These are phyloP conservation scores for Pipra filicauda DNA, from an alignment of 2,113 vertebrate species.

Conservation along the genomic window DNA sequence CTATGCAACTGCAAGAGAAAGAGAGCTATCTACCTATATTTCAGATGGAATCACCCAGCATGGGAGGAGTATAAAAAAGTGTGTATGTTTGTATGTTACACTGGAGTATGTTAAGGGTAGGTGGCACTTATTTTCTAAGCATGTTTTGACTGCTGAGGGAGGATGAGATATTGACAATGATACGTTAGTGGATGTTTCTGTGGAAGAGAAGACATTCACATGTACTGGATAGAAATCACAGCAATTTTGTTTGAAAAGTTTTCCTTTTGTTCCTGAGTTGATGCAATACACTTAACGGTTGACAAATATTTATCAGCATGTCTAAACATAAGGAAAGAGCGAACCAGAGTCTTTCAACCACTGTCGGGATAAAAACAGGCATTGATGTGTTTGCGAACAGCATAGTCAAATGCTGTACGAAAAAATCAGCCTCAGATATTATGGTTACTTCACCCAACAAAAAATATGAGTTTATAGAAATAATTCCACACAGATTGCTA, in stretches of 20 bases:
- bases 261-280: background rate
- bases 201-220: background rate
- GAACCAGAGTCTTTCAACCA: background rate
- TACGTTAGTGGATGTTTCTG: conserved; percentile 11
- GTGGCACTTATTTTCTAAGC: conserved; percentile 42
- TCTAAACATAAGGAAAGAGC: background rate
- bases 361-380: background rate
- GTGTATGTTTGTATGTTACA: conserved; percentile 15
- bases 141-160: conserved; percentile 41
- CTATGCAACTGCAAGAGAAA: conserved; percentile 13
- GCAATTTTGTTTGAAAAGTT: conserved; percentile 17
- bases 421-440: background rate
- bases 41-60: conserved; percentile 55
- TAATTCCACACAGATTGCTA: background rate
- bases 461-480: background rate
- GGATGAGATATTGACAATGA: conserved; percentile 2
- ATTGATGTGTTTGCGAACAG: background rate
- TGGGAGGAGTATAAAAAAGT: background rate
- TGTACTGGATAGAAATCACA: background rate
- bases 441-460: background rate
- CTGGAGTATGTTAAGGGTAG: conserved; percentile 23
- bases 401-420: background rate
- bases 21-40: conserved; percentile 43
- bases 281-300: background rate
- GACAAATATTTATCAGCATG: background rate